Evolutionary conservation across 1,140 invertebrate species (phyloP), one percentile per base, ranked within the genome.

Genomic region (Vanessa tameamea): DNA sequence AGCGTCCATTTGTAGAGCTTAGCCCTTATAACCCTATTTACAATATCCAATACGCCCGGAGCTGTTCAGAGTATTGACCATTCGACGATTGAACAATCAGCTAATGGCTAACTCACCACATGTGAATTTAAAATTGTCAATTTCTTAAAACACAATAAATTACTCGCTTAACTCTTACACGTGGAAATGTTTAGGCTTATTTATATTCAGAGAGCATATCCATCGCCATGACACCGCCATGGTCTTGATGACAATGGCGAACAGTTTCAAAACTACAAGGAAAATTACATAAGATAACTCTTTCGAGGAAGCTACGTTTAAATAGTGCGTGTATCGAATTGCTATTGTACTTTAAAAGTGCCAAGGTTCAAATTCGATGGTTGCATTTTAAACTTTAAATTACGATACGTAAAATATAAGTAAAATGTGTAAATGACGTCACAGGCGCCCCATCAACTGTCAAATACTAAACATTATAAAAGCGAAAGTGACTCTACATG

Each of bases 221-320:
- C 16, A 57, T 15, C 26, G 31, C 16, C 12, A 23, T 26, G 37
- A 57, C 65, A 50, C 57, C 47, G 47, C 65, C 48, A 75, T 55
- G 70, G 67, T 64, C 71, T 78, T 73, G 68, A 76, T 78, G 77
- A 79, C 80, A 79, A 78, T 79, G 67, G 70, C 31, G 72, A 72
- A 65, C 64, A 72, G 65, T 82, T 82, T 50, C 71, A 78, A 76
- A 78, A 79, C 69, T 15, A 59, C 47, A 76, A 80, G 76, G 78
- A 76, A 80, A 78, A 79, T 64, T 65, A 74, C 71, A 71, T 69
- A 69, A 69, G 57, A 48, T 61, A 51, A 47, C 64, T 68, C 14
- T 23, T 53, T 59, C 53, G 69, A 82, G 73, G 74, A 79, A 78
- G 69, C 66, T 77, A 76, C 78, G 73, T 73, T 73, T 81, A 77